These are phyloP conservation scores for Enteromius viviparus DNA, from an alignment of 2,797 vertebrate genomes.

Conservation along the genomic window DNA sequence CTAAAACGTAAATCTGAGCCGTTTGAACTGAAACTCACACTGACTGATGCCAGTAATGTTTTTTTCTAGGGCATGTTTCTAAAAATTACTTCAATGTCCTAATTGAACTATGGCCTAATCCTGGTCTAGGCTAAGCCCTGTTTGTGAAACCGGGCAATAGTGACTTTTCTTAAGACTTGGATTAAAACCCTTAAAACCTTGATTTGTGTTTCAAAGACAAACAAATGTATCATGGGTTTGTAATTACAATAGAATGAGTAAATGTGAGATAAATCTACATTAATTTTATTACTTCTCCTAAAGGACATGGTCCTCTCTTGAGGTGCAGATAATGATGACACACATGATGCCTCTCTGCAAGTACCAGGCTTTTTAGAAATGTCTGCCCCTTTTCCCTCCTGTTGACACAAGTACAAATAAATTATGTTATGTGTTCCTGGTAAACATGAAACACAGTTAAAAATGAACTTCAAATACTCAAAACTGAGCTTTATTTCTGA, in stretches of 20 bases:
- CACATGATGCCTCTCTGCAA: conserved; percentile 1
- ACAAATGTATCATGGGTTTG: not conserved
- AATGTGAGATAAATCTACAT: not conserved
- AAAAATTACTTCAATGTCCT: too few species aligned
- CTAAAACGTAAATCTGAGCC: too few species aligned
- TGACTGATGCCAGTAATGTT: too few species aligned
- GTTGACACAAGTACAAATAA: not conserved
- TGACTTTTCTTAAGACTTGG: not conserved
- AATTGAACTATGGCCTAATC: too few species aligned
- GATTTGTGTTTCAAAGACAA: not conserved
- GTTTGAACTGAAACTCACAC: too few species aligned
- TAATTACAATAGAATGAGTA: not conserved
- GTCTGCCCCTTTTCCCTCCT: not conserved
- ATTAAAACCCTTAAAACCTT: not conserved
- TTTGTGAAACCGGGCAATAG: not conserved
- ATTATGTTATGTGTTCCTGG: not conserved
- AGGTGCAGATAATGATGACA: not conserved
- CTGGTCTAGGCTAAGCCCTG: too few species aligned
- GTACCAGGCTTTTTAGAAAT: not conserved
- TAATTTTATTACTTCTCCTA: conserved; percentile 7
- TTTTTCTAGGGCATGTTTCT: too few species aligned
- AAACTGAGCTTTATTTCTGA: not conserved
- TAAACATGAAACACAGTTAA: not conserved
- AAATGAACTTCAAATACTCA: not conserved
- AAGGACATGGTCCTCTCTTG: not conserved